Evolutionary conservation across 35 echinoderm and acorn worm genomes (phyloP).

Genomic region (Acanthaster planci): DNA sequence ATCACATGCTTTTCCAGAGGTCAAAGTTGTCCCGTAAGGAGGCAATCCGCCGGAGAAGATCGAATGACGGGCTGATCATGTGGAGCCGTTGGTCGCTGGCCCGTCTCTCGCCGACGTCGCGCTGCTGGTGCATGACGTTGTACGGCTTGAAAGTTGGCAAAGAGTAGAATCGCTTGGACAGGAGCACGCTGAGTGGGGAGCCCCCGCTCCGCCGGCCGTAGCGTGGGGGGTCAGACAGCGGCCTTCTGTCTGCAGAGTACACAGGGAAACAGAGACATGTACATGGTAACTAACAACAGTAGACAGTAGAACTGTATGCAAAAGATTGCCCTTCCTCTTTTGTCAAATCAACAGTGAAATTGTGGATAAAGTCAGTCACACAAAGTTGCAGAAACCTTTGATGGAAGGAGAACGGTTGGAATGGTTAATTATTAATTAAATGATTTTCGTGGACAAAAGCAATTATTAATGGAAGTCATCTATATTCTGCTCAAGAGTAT

Average conservation of each 20-base stretch:
- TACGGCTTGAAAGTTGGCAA: background rate
- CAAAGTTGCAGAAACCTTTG: too few species aligned
- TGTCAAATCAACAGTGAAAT: too few species aligned
- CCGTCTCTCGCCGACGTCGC: background rate
- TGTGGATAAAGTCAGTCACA: too few species aligned
- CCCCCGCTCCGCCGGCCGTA: slow-evolving; percentile 4
- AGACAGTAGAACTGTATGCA: too few species aligned
- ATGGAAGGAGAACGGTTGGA: too few species aligned
- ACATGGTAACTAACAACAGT: too few species aligned
- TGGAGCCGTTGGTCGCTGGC: background rate
- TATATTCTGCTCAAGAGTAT: too few species aligned
- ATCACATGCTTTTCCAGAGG: background rate
- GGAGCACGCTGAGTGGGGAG: background rate
- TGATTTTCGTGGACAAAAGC: too few species aligned
- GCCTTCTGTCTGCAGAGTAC: background rate
- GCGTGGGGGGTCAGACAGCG: background rate
- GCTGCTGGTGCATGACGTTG: background rate
- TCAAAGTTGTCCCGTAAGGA: background rate
- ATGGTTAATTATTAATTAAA: too few species aligned
- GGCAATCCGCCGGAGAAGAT: background rate
- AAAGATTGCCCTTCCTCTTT: too few species aligned
- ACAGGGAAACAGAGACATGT: background rate
- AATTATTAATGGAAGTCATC: too few species aligned
- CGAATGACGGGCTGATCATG: background rate
- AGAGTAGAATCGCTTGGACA: background rate